A percentile compares a stretch with the other conserved stretches of the same genome.
Conservation (phyloP, 2,888 invertebrate genomes). For the Plebejus anna region DNA sequence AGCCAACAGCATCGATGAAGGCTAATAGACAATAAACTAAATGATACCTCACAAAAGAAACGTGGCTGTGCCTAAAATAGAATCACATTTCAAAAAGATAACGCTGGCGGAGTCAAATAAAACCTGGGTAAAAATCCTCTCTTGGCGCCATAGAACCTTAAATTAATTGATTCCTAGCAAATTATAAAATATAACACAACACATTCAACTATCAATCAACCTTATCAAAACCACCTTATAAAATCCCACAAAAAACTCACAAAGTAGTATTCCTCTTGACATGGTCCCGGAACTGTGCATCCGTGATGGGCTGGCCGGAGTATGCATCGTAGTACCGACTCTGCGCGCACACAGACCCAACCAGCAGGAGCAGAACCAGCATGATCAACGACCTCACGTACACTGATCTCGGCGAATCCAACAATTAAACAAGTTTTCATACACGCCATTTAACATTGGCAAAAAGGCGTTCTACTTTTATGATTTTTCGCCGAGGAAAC, state of each 20-base stretch:
- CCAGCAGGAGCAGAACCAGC: constrained; percentile 26
- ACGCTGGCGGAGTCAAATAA: no score
- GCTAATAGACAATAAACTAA: no score
- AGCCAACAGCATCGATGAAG: background rate
- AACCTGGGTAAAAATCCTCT: no score
- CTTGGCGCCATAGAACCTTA: no score
- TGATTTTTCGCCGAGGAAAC: background rate
- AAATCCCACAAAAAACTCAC: constrained; percentile 44
- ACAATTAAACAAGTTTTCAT: background rate
- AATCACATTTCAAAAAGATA: no score
- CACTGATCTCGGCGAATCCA: background rate
- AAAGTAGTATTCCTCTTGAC: constrained; percentile 53
- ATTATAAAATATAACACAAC: no score
- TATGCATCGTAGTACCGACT: constrained; percentile 49
- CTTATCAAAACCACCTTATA: no score
- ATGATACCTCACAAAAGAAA: no score
- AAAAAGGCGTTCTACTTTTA: constrained; percentile 1
- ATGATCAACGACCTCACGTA: background rate
- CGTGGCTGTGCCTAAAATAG: no score
- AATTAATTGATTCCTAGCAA: no score
- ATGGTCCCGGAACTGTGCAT: constrained; percentile 47
- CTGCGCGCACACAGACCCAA: constrained; percentile 25
- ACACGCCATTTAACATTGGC: constrained; percentile 11
- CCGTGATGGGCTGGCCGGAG: constrained; percentile 45
- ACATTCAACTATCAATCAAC: no score